Evolutionary conservation across 2,888 invertebrate species (phyloP).

Genomic region (Diarsia rubi): DNA sequence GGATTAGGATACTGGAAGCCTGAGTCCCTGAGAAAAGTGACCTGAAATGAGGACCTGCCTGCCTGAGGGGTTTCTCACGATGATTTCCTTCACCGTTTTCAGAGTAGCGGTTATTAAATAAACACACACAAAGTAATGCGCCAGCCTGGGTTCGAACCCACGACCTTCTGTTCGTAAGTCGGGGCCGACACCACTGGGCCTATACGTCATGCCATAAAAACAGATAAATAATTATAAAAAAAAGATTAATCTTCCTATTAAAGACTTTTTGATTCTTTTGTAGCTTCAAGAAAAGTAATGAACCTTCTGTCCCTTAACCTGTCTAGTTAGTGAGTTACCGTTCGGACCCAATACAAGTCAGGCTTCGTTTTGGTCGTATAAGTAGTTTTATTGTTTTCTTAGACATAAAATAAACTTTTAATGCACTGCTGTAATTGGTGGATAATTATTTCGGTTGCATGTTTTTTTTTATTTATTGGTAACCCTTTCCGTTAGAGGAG

Average conservation of each 20-base stretch:
- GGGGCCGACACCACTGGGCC: too few relatives aligned
- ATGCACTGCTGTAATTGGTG: constrained; percentile 62
- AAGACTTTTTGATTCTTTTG: neutral
- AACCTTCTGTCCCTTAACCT: constrained; percentile 25
- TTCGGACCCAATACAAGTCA: constrained; percentile 44
- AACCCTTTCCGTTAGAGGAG: constrained; percentile 34
- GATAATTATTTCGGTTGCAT: constrained; percentile 64
- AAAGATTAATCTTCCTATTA: neutral
- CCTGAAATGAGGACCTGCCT: too few relatives aligned
- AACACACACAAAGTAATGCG: too few relatives aligned
- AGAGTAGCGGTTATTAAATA: too few relatives aligned
- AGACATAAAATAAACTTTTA: constrained; percentile 66
- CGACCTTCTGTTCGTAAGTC: too few relatives aligned
- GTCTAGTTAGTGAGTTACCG: constrained; percentile 44
- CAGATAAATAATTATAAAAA: neutral
- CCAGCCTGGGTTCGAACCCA: too few relatives aligned
- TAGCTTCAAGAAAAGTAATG: neutral
- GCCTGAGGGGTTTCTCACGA: too few relatives aligned
- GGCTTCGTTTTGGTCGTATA: constrained; percentile 60
- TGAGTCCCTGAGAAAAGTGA: too few relatives aligned
- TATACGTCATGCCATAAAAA: too few relatives aligned
- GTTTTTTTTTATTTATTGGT: constrained; percentile 52
- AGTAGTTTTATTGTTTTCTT: constrained; percentile 65
- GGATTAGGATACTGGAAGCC: too few relatives aligned
- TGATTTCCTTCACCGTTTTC: too few relatives aligned